Percentiles rank a stretch among this genome's conserved stretches.
Conservation (phyloP, 1,140 invertebrate genomes). For the Drosophila burlai region DNA sequence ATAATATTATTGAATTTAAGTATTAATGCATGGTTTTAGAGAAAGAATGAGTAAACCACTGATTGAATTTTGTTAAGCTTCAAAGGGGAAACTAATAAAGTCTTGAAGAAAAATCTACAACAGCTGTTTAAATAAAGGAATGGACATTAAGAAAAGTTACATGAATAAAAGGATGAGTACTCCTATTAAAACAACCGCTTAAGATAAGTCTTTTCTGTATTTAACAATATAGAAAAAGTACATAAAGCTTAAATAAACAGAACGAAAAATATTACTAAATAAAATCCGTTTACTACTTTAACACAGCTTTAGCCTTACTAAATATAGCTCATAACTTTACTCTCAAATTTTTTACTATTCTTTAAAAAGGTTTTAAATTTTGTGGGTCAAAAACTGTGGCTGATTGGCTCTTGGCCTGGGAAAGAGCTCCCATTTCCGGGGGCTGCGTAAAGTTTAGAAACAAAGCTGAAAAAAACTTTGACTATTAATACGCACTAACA, state of each 20-base stretch:
- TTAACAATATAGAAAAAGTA: background rate
- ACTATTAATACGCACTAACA: conserved; percentile 47
- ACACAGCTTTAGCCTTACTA: background rate
- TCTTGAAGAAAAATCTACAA: no score
- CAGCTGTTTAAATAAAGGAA: no score
- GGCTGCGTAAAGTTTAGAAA: conserved; percentile 30
- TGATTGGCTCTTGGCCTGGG: conserved; percentile 4
- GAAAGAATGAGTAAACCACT: no score
- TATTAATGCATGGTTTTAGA: no score
- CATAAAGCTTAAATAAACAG: background rate
- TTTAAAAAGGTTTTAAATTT: conserved; percentile 21
- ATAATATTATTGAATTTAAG: no score
- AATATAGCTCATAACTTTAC: background rate
- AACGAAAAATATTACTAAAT: background rate
- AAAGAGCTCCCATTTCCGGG: conserved; percentile 14
- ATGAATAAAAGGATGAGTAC: no score
- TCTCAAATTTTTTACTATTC: conserved; percentile 14
- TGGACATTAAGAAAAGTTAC: no score
- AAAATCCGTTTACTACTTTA: background rate
- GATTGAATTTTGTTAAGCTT: no score
- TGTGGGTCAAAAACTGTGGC: conserved; percentile 3
- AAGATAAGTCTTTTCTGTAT: background rate
- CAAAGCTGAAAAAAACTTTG: conserved; percentile 21
- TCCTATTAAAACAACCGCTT: no score
- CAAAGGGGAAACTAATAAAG: no score